These are phyloP conservation scores for Nicator chloris DNA, from an alignment of 2,113 vertebrate species.

Conservation along the genomic window DNA sequence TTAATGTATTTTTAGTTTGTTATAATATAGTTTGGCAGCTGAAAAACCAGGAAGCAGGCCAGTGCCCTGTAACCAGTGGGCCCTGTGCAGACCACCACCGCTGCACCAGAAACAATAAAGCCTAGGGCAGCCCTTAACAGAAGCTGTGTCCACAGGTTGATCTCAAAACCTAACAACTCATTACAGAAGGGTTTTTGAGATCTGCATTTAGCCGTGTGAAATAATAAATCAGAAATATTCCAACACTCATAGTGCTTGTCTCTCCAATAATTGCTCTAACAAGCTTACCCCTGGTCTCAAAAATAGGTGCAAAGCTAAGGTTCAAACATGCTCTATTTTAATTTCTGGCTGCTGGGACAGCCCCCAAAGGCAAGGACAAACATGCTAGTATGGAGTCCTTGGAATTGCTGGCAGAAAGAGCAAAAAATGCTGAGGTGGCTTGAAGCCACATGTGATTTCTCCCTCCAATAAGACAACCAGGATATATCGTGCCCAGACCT, in stretches of 20 bases:
- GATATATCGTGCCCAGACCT: neutral
- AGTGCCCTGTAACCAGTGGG: neutral
- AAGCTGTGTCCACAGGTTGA: neutral
- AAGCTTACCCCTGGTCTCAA: neutral
- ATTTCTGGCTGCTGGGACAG: neutral
- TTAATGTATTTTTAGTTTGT: slow-evolving; percentile 68
- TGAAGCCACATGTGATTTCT: neutral
- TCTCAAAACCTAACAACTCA: neutral
- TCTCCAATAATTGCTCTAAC: neutral
- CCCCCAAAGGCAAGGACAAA: neutral
- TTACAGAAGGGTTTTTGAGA: neutral
- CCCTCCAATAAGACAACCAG: neutral
- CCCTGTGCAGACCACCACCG: neutral
- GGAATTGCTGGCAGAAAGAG: neutral
- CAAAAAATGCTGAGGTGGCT: neutral
- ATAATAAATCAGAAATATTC: neutral
- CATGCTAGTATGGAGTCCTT: neutral
- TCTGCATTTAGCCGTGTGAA: neutral
- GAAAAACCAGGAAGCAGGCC: slow-evolving; percentile 55
- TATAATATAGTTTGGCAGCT: slow-evolving; percentile 68
- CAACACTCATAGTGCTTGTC: neutral
- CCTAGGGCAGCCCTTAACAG: neutral
- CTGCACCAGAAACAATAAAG: neutral
- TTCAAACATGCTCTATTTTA: neutral
- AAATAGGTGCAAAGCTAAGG: neutral